Base-by-base conservation (phyloP, 2,113 vertebrate genomes). In the Ceyx melanurus region DNA sequence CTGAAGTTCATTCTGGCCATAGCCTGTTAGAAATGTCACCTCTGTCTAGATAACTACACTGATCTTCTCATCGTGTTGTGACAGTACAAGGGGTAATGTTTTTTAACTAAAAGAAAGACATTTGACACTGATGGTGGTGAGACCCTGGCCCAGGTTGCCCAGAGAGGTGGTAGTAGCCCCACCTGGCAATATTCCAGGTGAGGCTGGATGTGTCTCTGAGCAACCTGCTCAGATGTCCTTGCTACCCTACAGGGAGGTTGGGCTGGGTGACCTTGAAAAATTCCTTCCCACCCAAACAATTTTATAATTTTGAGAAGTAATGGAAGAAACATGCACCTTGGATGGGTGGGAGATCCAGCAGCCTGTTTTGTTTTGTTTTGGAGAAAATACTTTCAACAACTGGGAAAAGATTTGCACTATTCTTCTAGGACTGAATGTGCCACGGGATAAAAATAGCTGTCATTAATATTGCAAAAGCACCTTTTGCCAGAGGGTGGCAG, bases 401-500 rank as follows among this genome's bases (percentile, higher is more conserved):
- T 40, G 26, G 50, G 67, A n/a, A 29, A 40, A 89, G 5, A 62
- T 50, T 53, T 54, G 17, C 3, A 0, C 21, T 72, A 1, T 58
- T 73, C 28, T 61, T 73, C 15, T 29, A 56, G 33, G 65, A 17
- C 54, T 40, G 83, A 46, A 25, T 5, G 12, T 0, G 1, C 68
- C 50, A 31, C 35, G 29, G 56, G 51, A 66, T 40, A 51, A 79
- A 89, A 82, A 65, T 33, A 87, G 77, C 26, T 16, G 1, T 66
- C 46, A 56, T 81, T 40, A 88, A 86, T 83, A 88, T 75, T 86
- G 89, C 72, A 85, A 78, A 67, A 40, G 43, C 33, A 1, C 43
- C 4, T 81, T 77, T 86, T 86, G 77, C 92, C 86, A 71, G 94
- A 92, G 70, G 92, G 73, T 84, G 86, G 91, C 80, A 90, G 92